These are phyloP conservation scores for Cepaea hortensis DNA, from an alignment of 2,888 invertebrate genomes.

Conservation along the genomic window DNA sequence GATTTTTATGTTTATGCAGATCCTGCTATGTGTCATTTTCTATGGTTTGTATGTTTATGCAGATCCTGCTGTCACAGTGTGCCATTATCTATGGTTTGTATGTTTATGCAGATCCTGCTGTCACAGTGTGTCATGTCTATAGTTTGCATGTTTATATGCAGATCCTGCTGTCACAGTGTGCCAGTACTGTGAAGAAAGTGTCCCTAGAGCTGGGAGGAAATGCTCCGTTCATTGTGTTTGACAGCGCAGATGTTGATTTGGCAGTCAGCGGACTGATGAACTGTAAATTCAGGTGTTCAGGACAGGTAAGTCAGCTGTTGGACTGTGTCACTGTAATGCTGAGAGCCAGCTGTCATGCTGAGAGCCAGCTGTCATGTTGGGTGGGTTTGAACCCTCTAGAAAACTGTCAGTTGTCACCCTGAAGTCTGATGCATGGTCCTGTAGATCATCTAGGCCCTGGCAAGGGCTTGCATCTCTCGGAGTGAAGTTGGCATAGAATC, in stretches of 20 bases:
- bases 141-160: constrained; percentile 56
- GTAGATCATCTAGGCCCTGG: no score
- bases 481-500: background rate
- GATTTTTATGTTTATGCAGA: no score
- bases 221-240: constrained; percentile 97
- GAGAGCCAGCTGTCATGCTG: no score
- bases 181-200: constrained; percentile 90
- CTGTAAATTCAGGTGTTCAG: constrained; percentile 95
- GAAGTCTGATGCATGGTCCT: no score
- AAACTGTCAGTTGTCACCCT: no score
- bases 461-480: no score
- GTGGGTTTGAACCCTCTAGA: no score
- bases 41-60: background rate
- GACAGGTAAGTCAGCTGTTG: constrained; percentile 80
- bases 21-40: no score
- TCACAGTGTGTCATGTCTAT: background rate
- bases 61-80: background rate
- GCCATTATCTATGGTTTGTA: background rate
- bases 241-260: constrained; percentile 89
- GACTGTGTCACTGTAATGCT: no score
- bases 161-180: constrained; percentile 86
- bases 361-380: no score
- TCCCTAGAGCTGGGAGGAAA: constrained; percentile 98
- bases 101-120: no score
- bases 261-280: constrained; percentile 91